These are phyloP conservation scores for Dasysyrphus tricinctus DNA, from an alignment of 2,888 invertebrate genomes.

Conservation along the genomic window DNA sequence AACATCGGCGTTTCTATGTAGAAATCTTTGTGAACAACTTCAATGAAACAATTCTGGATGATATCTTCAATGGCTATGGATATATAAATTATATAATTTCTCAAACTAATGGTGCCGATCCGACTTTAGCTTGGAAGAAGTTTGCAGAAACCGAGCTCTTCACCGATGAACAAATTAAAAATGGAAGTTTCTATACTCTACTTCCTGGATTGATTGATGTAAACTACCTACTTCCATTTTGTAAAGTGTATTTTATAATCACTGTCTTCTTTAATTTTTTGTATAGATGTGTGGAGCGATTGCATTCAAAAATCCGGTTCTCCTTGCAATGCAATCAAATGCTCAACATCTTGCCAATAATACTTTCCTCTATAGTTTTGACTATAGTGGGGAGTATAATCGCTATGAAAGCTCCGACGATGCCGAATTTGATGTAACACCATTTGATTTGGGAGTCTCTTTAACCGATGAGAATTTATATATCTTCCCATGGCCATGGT, in stretches of 20 bases:
- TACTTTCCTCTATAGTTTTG: conserved; percentile 84
- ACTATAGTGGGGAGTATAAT: conserved; percentile 83
- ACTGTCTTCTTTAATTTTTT: neutral
- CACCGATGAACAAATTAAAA: conserved; percentile 79
- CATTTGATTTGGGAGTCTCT: conserved; percentile 84
- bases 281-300: conserved; percentile 78
- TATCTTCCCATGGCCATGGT: conserved; percentile 84
- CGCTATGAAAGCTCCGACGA: conserved; percentile 82
- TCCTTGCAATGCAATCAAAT: conserved; percentile 83
- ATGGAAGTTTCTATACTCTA: conserved; percentile 83
- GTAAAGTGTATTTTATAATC: neutral
- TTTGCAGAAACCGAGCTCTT: conserved; percentile 80
- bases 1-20: conserved; percentile 25
- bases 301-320: conserved; percentile 84
- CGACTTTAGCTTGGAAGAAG: conserved; percentile 79
- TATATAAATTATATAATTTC: conserved; percentile 80
- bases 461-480: conserved; percentile 86
- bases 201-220: conserved; percentile 84
- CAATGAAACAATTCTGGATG: conserved; percentile 80
- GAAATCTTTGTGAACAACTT: conserved; percentile 81
- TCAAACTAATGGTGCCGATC: conserved; percentile 81
- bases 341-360: conserved; percentile 81
- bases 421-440: conserved; percentile 79
- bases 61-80: conserved; percentile 77
- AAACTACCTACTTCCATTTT: conserved; percentile 72